Evolutionary conservation across 2,113 vertebrate species (phyloP).

Genomic region (Piprites chloris): DNA sequence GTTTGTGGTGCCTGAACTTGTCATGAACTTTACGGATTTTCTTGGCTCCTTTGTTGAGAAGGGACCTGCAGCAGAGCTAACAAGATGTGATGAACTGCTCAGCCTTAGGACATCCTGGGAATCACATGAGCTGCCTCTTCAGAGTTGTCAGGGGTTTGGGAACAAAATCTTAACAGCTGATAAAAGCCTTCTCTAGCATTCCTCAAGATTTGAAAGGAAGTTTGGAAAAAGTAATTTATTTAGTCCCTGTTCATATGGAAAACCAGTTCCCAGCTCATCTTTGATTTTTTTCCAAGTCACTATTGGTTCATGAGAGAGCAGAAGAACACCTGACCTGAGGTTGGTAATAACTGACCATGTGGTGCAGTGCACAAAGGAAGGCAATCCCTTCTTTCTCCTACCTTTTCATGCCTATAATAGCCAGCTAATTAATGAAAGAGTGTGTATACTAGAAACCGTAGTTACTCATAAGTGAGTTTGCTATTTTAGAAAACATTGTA

Average conservation of each 20-base stretch:
- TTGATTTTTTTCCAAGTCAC: neutral
- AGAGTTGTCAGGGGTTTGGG: neutral
- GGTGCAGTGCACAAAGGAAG: neutral
- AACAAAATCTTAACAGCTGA: neutral
- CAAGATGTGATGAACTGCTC: neutral
- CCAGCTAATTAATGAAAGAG: neutral
- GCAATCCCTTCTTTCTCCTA: neutral
- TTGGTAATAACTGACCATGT: neutral
- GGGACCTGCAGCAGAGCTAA: neutral
- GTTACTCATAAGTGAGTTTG: neutral
- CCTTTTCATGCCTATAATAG: neutral
- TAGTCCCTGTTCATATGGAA: neutral
- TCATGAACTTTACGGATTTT: slow-evolving; percentile 35
- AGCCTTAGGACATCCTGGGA: neutral
- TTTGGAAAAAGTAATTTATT: neutral
- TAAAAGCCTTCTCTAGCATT: neutral
- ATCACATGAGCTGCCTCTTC: neutral
- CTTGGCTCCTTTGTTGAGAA: neutral
- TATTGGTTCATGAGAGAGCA: neutral
- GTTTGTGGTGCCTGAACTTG: slow-evolving; percentile 53
- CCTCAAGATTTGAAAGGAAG: neutral
- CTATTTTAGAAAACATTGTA: neutral
- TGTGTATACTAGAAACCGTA: neutral
- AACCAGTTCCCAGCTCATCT: neutral
- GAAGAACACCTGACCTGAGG: neutral